These are phyloP conservation scores for Cotesia congregata DNA, from an alignment of 2,888 invertebrate species.

Conservation along the genomic window DNA sequence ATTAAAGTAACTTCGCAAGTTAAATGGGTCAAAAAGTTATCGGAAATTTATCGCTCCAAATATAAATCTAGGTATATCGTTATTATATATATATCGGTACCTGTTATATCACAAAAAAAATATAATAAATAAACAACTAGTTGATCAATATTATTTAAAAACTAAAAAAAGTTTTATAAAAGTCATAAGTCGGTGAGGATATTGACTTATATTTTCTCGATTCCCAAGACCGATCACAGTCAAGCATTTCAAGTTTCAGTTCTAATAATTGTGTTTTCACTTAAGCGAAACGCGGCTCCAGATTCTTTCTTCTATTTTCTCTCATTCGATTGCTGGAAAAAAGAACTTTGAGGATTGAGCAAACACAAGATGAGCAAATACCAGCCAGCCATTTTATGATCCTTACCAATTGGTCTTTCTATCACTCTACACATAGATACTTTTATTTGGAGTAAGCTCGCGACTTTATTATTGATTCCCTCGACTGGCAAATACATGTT, in stretches of 20 bases:
- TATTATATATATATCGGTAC: neutral
- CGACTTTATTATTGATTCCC: constrained; percentile 35
- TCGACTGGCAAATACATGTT: neutral
- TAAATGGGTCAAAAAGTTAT: neutral
- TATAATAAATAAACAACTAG: neutral
- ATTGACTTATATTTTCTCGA: neutral
- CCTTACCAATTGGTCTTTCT: constrained; percentile 34
- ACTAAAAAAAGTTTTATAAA: neutral
- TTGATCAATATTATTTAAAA: neutral
- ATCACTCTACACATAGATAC: constrained; percentile 29
- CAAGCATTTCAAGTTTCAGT: neutral
- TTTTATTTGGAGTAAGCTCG: constrained; percentile 35
- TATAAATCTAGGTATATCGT: constrained; percentile 9
- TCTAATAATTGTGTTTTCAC: constrained; percentile 48
- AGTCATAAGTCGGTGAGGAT: neutral
- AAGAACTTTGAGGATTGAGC: constrained; percentile 39
- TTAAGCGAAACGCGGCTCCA: constrained; percentile 30
- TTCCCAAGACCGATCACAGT: neutral
- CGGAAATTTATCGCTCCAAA: neutral
- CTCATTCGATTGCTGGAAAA: constrained; percentile 35
- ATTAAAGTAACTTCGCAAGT: neutral
- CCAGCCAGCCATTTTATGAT: constrained; percentile 47
- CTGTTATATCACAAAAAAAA: neutral
- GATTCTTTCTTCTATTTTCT: constrained; percentile 26
- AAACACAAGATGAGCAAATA: constrained; percentile 46